Percentiles rank a stretch among this genome's conserved stretches.
These are phyloP conservation scores for Odontomyia ornata DNA, from an alignment of 2,888 invertebrate genomes.

Conservation along the genomic window DNA sequence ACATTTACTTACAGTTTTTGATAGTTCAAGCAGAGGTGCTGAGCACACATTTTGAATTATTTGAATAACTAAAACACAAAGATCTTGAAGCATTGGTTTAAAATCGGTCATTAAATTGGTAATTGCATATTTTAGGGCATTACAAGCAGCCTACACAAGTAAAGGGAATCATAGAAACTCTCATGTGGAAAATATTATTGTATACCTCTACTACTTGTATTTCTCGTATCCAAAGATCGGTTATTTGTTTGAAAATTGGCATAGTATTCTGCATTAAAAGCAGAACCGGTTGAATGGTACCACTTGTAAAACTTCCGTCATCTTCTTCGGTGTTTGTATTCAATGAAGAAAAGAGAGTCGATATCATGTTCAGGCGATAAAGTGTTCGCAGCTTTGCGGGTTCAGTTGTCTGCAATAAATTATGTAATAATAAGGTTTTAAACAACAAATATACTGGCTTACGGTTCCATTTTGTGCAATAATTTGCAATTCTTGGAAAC, in stretches of 20 bases:
- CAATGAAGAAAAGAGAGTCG: conserved; percentile 71
- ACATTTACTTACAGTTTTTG: conserved; percentile 78
- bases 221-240: conserved; percentile 72
- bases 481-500: conserved; percentile 70
- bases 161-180: neutral
- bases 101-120: conserved; percentile 77
- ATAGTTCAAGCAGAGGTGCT: conserved; percentile 75
- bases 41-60: conserved; percentile 76
- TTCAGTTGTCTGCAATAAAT: conserved; percentile 63
- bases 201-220: conserved; percentile 71
- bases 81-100: conserved; percentile 72
- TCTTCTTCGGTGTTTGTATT: conserved; percentile 66
- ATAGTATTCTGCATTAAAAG: conserved; percentile 71
- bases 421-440: neutral
- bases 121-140: conserved; percentile 77
- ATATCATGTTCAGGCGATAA: conserved; percentile 74
- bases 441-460: conserved; percentile 52
- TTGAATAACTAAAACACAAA: conserved; percentile 73
- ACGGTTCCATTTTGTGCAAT: conserved; percentile 66
- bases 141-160: conserved; percentile 74
- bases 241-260: conserved; percentile 70
- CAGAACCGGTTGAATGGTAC: conserved; percentile 66
- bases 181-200: no score
- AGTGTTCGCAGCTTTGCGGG: conserved; percentile 67
- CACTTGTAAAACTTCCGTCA: conserved; percentile 59